Evolutionary conservation across 2,113 vertebrate genomes (phyloP).

Genomic region (Gadus macrocephalus): DNA sequence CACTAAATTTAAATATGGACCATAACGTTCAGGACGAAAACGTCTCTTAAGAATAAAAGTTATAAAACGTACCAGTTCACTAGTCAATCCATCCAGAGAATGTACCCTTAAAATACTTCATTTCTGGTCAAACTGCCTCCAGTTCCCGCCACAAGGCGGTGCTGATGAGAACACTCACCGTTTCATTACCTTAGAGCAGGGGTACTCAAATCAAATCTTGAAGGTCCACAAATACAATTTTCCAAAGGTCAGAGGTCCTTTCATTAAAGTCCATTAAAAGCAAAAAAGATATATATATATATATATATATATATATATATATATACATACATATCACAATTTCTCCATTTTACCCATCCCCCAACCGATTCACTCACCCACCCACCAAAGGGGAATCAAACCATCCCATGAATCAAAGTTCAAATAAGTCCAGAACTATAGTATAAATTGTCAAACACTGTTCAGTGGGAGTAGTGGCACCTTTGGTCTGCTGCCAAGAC

Average conservation of each 20-base stretch:
- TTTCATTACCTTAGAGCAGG: neutral
- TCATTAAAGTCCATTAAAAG: neutral
- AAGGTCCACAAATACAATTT: neutral
- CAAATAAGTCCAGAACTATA: neutral
- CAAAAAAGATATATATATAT: neutral
- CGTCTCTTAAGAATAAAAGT: no score
- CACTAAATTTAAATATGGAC: no score
- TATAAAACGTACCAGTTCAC: no score
- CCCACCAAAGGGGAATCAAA: no score
- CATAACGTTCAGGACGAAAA: no score
- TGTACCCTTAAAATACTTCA: no score
- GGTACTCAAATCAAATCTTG: constrained; percentile 5
- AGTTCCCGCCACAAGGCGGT: no score
- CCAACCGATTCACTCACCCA: neutral
- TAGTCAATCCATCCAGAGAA: no score
- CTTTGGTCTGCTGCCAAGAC: constrained; percentile 6
- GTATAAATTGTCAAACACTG: neutral
- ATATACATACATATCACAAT: neutral
- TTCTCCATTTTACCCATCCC: neutral
- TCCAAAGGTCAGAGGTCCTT: neutral
- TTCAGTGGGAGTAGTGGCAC: constrained; percentile 9
- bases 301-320: neutral
- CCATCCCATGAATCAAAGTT: neutral
- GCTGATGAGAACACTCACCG: no score
- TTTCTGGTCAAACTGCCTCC: no score